Percentiles rank a stretch among this genome's conserved stretches.
Conservation (phyloP, 2,113 vertebrate species). For the Rhizomys pruinosus region DNA sequence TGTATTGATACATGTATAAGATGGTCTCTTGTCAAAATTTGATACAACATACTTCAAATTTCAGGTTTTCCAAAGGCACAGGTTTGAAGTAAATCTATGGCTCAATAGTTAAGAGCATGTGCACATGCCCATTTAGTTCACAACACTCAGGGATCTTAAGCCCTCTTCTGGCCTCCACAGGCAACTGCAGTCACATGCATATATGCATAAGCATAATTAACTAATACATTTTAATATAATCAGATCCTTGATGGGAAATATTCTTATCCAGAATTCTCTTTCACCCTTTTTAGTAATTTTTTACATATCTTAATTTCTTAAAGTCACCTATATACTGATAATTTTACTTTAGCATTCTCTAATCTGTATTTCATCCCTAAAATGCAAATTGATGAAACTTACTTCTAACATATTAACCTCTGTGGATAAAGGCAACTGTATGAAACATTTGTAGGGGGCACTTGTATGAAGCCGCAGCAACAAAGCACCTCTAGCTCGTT, state of each 20-base stretch:
- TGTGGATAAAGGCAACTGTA: background rate
- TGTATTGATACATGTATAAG: too few species aligned
- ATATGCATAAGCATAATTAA: too few species aligned
- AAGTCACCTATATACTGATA: background rate
- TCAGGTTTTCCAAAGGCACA: background rate
- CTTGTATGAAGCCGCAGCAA: too few species aligned
- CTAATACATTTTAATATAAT: too few species aligned
- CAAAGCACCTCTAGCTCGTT: too few species aligned
- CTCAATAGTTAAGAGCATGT: too few species aligned
- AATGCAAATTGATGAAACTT: background rate
- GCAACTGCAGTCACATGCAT: too few species aligned
- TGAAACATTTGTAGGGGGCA: too few species aligned
- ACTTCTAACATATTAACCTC: background rate
- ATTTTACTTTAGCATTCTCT: background rate
- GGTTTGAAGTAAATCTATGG: background rate
- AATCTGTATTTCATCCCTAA: background rate
- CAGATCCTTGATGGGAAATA: background rate
- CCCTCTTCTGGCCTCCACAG: too few species aligned
- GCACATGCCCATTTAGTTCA: too few species aligned
- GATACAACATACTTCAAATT: background rate
- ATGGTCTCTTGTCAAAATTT: background rate
- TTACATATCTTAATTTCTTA: background rate
- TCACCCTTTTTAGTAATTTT: background rate
- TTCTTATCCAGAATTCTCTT: background rate
- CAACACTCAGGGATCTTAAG: too few species aligned